These are phyloP conservation scores for Empis livida DNA, from an alignment of 2,888 invertebrate genomes.

Conservation along the genomic window DNA sequence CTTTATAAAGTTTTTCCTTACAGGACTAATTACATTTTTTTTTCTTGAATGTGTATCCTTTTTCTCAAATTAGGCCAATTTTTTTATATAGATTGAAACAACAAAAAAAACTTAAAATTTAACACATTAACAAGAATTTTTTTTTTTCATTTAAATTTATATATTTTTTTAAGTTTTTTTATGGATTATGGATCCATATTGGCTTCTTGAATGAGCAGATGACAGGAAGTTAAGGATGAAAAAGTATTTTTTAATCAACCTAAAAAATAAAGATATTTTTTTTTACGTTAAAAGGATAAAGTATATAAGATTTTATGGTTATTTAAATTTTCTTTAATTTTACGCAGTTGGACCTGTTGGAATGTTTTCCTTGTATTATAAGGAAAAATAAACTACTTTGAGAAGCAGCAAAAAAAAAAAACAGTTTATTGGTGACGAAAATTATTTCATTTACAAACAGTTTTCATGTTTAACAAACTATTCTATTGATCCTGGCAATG, in stretches of 20 bases:
- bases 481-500: not conserved
- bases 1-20: conserved; percentile 1
- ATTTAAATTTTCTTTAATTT: no score
- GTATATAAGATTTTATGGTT: no score
- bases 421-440: conserved; percentile 1
- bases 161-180: no score
- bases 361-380: not conserved
- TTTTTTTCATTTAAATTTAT: no score
- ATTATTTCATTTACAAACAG: not conserved
- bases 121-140: no score
- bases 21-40: not conserved
- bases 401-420: no score
- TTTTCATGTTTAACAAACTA: conserved; percentile 1
- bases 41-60: not conserved
- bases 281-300: no score
- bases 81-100: no score
- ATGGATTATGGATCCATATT: no score
- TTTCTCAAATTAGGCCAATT: not conserved
- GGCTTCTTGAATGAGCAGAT: not conserved
- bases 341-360: not conserved
- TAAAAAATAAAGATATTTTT: not conserved
- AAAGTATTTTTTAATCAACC: conserved; percentile 4
- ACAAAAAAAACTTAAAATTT: no score
- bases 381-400: no score
- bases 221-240: conserved; percentile 6